Percentiles rank a stretch among this genome's conserved stretches.
These are phyloP conservation scores for Gnathonemus longibarbis DNA, from an alignment of 2,113 vertebrate genomes.

Conservation along the genomic window DNA sequence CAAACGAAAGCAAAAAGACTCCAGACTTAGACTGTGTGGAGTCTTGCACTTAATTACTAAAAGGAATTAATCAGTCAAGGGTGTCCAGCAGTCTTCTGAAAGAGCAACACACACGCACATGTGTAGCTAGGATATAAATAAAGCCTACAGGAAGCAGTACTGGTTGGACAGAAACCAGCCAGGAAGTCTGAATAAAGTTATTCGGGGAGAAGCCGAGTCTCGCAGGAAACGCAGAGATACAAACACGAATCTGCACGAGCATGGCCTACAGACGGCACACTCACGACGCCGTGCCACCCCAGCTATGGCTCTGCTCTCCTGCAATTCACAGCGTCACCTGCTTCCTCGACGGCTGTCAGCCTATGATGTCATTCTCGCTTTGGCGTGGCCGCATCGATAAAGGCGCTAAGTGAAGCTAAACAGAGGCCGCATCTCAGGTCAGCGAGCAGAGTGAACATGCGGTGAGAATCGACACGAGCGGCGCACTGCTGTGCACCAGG, in stretches of 20 bases:
- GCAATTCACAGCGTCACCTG: background rate
- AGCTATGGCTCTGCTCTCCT: background rate
- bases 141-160: background rate
- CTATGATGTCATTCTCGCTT: background rate
- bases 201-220: background rate
- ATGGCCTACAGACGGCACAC: background rate
- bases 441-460: background rate
- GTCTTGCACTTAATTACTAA: background rate
- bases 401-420: background rate
- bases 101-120: background rate
- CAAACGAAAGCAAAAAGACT: background rate
- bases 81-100: background rate
- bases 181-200: background rate
- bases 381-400: background rate
- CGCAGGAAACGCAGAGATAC: background rate
- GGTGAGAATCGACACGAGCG: background rate
- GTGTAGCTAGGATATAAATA: background rate
- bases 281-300: background rate
- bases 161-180: background rate
- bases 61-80: background rate
- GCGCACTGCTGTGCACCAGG: background rate
- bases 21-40: background rate
- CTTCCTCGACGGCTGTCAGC: background rate
- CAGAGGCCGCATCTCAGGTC: background rate
- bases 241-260: background rate